phyloP scores from a whole-genome alignment of 2,113 vertebrate species.

The Podiceps cristatus region DNA sequence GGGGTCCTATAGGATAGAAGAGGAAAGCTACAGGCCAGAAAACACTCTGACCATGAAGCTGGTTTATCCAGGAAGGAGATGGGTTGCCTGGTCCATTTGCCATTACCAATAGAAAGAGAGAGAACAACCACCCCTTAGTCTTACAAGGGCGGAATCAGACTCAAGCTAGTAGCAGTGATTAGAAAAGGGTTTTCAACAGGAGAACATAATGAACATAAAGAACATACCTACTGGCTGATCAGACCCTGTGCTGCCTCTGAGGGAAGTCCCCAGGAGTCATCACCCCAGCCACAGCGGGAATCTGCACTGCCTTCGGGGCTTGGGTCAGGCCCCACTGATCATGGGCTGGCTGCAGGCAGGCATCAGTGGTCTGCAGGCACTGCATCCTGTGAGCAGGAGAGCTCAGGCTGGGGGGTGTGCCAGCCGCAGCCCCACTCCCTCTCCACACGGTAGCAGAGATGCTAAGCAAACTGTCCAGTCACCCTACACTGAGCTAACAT shows the following conservation, averaged over 20 bases:
- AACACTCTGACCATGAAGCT: neutral
- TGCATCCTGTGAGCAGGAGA: neutral
- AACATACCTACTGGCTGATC: neutral
- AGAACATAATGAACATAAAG: neutral
- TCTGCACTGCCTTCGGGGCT: neutral
- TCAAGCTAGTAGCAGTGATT: neutral
- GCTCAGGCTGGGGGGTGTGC: neutral
- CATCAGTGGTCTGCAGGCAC: neutral
- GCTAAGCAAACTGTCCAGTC: neutral
- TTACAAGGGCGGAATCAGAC: neutral
- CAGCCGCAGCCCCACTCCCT: neutral
- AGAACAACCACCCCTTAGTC: neutral
- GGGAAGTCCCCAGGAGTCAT: neutral
- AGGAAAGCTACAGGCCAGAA: neutral
- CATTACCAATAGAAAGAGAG: neutral
- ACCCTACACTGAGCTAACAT: neutral
- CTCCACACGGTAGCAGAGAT: neutral
- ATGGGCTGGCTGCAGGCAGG: neutral
- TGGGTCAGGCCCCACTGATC: rapidly evolving
- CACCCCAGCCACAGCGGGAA: rapidly evolving
- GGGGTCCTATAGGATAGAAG: neutral
- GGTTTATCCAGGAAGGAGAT: neutral
- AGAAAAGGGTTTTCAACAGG: neutral
- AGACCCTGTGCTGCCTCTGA: neutral
- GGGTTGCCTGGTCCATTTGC: neutral